Conservation (phyloP, 2,888 invertebrate species). For the Asteroscopus sphinx region DNA sequence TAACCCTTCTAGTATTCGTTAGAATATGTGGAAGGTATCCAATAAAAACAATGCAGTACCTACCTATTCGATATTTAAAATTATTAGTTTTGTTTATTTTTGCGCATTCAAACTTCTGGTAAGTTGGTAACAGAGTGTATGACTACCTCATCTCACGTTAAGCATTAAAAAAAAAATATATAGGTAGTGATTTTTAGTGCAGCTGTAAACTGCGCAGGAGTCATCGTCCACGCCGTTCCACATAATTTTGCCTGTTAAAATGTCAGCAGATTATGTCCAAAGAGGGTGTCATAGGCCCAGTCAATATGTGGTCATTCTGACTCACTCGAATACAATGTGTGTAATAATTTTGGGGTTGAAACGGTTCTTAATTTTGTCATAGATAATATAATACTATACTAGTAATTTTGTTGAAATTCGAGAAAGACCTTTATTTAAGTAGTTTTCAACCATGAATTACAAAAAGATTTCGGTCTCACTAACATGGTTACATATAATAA, state of each 20-base stretch:
- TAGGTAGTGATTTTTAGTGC: slow-evolving; percentile 49
- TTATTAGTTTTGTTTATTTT: too few relatives aligned
- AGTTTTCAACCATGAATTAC: too few relatives aligned
- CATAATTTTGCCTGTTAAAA: slow-evolving; percentile 53
- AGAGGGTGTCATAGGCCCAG: slow-evolving; percentile 37
- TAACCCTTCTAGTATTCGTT: too few relatives aligned
- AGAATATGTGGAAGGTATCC: too few relatives aligned
- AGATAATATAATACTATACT: too few relatives aligned
- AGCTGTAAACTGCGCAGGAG: slow-evolving; percentile 36
- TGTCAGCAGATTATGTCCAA: slow-evolving; percentile 48
- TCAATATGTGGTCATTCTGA: slow-evolving; percentile 30
- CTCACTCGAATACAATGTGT: slow-evolving; percentile 27
- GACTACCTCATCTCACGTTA: slow-evolving; percentile 2
- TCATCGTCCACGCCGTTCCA: slow-evolving; percentile 17
- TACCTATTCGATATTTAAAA: too few relatives aligned
- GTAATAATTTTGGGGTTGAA: neutral
- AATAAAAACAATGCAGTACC: too few relatives aligned
- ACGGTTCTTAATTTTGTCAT: too few relatives aligned
- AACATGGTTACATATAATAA: too few relatives aligned
- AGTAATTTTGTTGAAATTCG: too few relatives aligned
- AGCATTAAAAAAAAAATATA: slow-evolving; percentile 50
- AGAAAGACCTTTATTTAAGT: too few relatives aligned
- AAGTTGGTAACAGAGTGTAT: slow-evolving; percentile 45
- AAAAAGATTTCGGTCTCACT: too few relatives aligned
- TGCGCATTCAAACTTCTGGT: slow-evolving; percentile 36